phyloP scores from a whole-genome alignment of 1,140 invertebrate genomes.

The Aphelenchoides avenae region DNA sequence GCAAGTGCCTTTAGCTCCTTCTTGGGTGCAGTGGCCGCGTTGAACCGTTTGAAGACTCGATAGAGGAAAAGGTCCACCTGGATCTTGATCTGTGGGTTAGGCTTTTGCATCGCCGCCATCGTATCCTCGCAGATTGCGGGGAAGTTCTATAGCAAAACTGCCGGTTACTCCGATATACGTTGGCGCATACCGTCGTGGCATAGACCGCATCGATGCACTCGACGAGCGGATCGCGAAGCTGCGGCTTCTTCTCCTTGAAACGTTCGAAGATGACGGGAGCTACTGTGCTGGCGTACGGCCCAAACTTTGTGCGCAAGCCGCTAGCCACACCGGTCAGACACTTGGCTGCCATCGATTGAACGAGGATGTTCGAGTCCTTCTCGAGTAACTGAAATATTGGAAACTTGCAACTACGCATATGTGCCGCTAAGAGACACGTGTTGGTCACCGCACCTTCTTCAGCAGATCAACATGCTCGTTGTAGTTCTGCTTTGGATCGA shows the following conservation, averaged over 20 bases:
- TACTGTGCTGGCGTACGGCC: constrained; percentile 70
- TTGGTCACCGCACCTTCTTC: constrained; percentile 71
- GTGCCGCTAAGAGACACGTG: constrained; percentile 3
- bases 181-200: constrained; percentile 23
- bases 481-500: constrained; percentile 64
- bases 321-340: constrained; percentile 75
- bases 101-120: constrained; percentile 69
- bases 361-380: constrained; percentile 91
- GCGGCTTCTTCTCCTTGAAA: constrained; percentile 92
- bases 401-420: background rate
- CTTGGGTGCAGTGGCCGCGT: constrained; percentile 21
- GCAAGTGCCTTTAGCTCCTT: constrained; percentile 20
- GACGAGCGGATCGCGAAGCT: constrained; percentile 65
- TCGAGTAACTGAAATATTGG: constrained; percentile 63
- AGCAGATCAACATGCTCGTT: constrained; percentile 75
- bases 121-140: constrained; percentile 82
- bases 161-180: background rate
- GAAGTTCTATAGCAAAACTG: constrained; percentile 64
- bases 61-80: constrained; percentile 33
- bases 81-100: constrained; percentile 27
- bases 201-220: constrained; percentile 75
- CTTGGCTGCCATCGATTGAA: constrained; percentile 80
- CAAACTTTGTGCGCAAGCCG: constrained; percentile 82
- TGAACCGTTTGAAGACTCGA: constrained; percentile 19
- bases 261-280: constrained; percentile 81